Base-by-base conservation (phyloP, 2,888 invertebrate genomes). In the Zootermopsis nevadensis region DNA sequence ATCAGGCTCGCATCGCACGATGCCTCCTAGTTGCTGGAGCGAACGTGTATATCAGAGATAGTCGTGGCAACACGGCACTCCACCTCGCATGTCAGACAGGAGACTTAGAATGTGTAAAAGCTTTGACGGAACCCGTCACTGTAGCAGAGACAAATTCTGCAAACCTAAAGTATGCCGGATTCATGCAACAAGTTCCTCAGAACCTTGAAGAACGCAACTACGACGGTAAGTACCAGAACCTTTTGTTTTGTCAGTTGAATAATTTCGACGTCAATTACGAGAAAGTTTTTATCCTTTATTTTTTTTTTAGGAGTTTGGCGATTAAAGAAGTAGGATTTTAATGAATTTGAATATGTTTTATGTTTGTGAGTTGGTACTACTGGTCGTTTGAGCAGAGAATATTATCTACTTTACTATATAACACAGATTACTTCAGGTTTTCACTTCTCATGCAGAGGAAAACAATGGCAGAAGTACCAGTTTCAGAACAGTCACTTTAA, bases 21-120 rank as follows among this genome's bases (percentile, higher is more conserved):
- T 93, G 94, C 90, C 91, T 98, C 84, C 92, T 98, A 42, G 91
- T 94, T 42, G 96, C 96, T 1, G 98, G 98, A 30, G 97, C 97
- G 0, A 89, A 90, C 81, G 89, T 91, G 1, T 89, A 90, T 66
- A 90, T 92, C 77, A 91, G 96, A 79, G 96, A 97, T 88, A 90
- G 93, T 81, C 90, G 92, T 84, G 98, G 98, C 6, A 96, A 97
- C 89, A 97, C 97, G 0, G 94, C 98, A 0, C 90, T 98, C 12
- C 98, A 98, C 89, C 91, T 97, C 84, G 97, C 98, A 0, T 94
- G 95, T 83, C 90, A 92, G 84, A 90, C 91, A 30, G 95, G 95
- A 12, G 93, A 95, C 88, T 87, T 93, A 53, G 92, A 93, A 67
- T 94, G 95, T 87, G 93, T 96, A 15, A 92, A 93, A 86, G 95